Conservation (phyloP, 2,888 invertebrate species). For the Nyleta sp. region DNA sequence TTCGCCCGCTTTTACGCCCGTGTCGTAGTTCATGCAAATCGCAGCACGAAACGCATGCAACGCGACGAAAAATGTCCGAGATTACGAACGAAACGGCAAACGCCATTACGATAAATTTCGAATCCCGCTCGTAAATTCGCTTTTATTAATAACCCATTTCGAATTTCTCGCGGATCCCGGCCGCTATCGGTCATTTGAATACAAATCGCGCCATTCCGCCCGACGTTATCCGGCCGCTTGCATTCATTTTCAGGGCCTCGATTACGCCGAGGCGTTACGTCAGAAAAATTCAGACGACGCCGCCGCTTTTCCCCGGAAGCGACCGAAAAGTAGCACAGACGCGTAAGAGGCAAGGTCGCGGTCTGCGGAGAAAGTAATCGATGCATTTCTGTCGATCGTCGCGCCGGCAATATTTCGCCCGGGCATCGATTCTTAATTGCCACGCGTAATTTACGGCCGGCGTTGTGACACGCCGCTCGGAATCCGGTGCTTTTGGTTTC, state of each 20-base stretch:
- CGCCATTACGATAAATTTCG: no score
- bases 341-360: constrained; percentile 65
- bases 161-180: no score
- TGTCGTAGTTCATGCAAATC: constrained; percentile 46
- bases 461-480: constrained; percentile 22
- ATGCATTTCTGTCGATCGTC: constrained; percentile 51
- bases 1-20: constrained; percentile 20
- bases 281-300: constrained; percentile 29
- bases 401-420: constrained; percentile 39
- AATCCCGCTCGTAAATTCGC: no score
- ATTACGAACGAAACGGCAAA: no score
- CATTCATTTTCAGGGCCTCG: no score
- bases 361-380: constrained; percentile 65
- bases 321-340: constrained; percentile 58
- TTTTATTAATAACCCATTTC: no score
- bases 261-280: constrained; percentile 4
- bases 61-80: no score
- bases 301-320: constrained; percentile 63
- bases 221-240: no score
- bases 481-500: constrained; percentile 53
- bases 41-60: no score
- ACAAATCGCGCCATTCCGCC: no score
- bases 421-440: constrained; percentile 54
- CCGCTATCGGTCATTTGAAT: no score
- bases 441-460: constrained; percentile 39